Percentiles rank a stretch among this genome's conserved stretches.
Evolutionary conservation across 2,113 vertebrate genomes (phyloP).

Genomic region (Cyprinus carpio): DNA sequence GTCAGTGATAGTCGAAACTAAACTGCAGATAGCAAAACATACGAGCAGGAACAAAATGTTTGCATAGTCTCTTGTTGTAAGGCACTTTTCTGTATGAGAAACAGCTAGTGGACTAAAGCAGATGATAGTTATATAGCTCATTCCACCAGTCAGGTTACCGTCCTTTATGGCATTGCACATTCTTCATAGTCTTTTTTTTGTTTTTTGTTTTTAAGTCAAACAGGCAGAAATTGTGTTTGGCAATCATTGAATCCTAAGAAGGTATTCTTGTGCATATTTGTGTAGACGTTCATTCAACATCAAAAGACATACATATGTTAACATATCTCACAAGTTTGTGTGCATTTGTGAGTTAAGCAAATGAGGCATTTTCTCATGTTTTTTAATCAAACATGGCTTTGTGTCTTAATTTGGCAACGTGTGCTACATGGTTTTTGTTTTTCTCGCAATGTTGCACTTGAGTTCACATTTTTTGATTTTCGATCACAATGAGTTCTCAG

Average conservation of each 20-base stretch:
- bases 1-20: constrained; percentile 59
- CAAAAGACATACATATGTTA: constrained; percentile 60
- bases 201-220: constrained; percentile 20
- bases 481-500: constrained; percentile 33
- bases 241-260: constrained; percentile 61
- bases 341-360: constrained; percentile 67
- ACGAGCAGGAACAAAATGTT: constrained; percentile 78
- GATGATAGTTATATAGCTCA: constrained; percentile 42
- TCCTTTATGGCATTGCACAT: constrained; percentile 59
- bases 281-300: constrained; percentile 69
- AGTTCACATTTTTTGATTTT: constrained; percentile 36
- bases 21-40: constrained; percentile 63
- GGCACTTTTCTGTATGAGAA: constrained; percentile 82
- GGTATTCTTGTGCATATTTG: constrained; percentile 70
- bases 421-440: constrained; percentile 16
- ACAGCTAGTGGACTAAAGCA: constrained; percentile 64
- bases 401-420: constrained; percentile 50
- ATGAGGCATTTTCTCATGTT: constrained; percentile 64
- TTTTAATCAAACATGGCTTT: constrained; percentile 25
- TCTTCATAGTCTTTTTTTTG: constrained; percentile 46
- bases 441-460: background rate
- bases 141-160: constrained; percentile 50
- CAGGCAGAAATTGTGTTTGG: constrained; percentile 52
- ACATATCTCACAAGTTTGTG: constrained; percentile 63
- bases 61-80: constrained; percentile 95